A percentile compares a stretch with the other conserved stretches of the same genome.
Evolutionary conservation across 2,113 vertebrate genomes (phyloP).

Genomic region (Morone saxatilis): DNA sequence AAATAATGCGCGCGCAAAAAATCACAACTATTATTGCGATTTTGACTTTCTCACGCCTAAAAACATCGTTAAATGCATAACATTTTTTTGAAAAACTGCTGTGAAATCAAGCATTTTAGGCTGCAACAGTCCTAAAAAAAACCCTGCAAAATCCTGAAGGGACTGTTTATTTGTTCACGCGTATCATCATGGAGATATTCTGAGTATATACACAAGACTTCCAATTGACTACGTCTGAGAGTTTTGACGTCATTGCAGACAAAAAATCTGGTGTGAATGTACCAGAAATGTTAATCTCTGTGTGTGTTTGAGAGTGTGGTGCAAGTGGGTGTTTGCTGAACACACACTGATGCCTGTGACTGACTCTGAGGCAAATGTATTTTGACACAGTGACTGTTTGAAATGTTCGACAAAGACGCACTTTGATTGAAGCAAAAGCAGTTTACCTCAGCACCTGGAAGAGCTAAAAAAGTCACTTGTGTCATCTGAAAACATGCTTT

Average conservation of each 20-base stretch:
- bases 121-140: too few species aligned
- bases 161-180: too few species aligned
- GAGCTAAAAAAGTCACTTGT: not conserved
- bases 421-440: conserved; percentile 1
- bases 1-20: too few species aligned
- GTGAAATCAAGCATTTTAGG: too few species aligned
- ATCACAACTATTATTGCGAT: too few species aligned
- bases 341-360: not conserved
- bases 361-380: not conserved
- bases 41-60: too few species aligned
- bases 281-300: conserved; percentile 28
- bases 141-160: too few species aligned
- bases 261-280: not conserved
- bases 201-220: not conserved
- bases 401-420: not conserved
- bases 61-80: too few species aligned
- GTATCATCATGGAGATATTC: too few species aligned
- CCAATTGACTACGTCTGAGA: too few species aligned
- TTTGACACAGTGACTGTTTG: conserved; percentile 7
- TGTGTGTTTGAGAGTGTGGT: conserved; percentile 5
- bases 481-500: not conserved
- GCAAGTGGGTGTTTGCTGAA: not conserved
- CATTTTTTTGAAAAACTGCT: too few species aligned
- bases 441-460: not conserved
- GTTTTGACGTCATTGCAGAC: not conserved